Evolutionary conservation across 1,140 invertebrate genomes (phyloP), one percentile per base, ranked within the genome.

Genomic region (Holotrichia oblita): DNA sequence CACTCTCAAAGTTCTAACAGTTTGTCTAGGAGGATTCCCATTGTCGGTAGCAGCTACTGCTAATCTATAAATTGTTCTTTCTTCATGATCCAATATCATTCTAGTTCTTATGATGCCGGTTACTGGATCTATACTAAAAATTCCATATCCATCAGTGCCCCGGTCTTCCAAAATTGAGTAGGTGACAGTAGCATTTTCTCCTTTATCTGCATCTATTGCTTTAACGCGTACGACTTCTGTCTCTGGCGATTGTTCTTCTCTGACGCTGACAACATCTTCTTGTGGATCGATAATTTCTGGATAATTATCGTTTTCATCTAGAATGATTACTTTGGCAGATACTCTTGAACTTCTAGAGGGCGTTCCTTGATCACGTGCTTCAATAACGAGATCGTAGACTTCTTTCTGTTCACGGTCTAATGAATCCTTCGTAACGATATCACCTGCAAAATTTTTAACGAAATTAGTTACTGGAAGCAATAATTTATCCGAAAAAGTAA

Each of bases 281-380:
- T 94, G 92, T 6, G 95, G 96, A 87, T 97, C 95, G 40, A 96
- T 91, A 77, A 98, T 96, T 86, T 94, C 92, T 10, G 96, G 96
- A 8, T 93, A 90, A 88, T 98, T 98, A 87, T 98, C 97, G 86
- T 98, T 98, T 3, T 96, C 92, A 86, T 98, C 97, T 14, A 91
- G 90, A 3, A 96, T 92, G 78, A 89, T 88, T 0, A 98, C 91
- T 81, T 92, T 89, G 72, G 98, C 88, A 6, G 92, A 89, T 0
- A 95, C 93, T 80, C 94, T 88, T 14, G 93, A 90, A 77, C 92
- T 93, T 75, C 93, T 90, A 0, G 93, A 91, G 0, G 96, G 94
- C 2, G 88, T 90, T 0, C 97, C 97, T 84, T 94, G 93, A 87
- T 99, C 97, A 77, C 91, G 89, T 0, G 95, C 97, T 87, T 96